Base-by-base conservation (phyloP, 2,888 invertebrate species). In the Anarsia innoxiella region DNA sequence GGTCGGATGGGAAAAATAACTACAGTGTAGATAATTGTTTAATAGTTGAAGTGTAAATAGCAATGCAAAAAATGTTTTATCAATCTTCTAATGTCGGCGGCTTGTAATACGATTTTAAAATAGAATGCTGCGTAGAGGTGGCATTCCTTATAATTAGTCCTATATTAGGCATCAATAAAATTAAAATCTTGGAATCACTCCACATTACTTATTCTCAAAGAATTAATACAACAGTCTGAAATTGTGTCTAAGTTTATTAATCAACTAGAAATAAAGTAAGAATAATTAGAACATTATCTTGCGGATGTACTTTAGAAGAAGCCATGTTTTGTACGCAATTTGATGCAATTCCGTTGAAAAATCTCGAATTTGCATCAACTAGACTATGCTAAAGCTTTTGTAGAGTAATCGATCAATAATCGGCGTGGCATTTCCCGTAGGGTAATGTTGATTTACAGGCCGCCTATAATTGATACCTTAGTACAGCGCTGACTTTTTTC, bases 381-480 rank as follows among this genome's bases (percentile, higher is more conserved):
- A 28, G 28, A 9, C n/a, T 28, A 3, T 25, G 25, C n/a, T 4
- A 2, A 9, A n/a, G 25, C 5, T 19, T 25, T 33, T 33, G 33
- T 33, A 33, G 28, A 28, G 28, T 48, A 55, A 57, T 66, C 64
- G 64, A 67, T 62, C 48, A 51, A 48, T 65, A 68, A 68, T 69
- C 57, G 59, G 55, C 43, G 46, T 58, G 59, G 61, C 51, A 64
- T 68, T 71, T 62, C 57, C 65, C 60, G 49, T 56, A 40, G 39
- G 39, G 41, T 37, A 40, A 43, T 49, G 51, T 61, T 62, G 62
- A 64, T 67, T 64, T 61, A 61, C 55, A 44, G 42, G 43, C 42
- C 28, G 38, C 38, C 44, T 42, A 48, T 67, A 68, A 68, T 67
- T 62, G 60, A 46, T 48, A 46, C 45, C 43, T 41, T 40, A 39